Conservation (phyloP, 2,888 invertebrate genomes). For the Lithophane ornitopus region DNA sequence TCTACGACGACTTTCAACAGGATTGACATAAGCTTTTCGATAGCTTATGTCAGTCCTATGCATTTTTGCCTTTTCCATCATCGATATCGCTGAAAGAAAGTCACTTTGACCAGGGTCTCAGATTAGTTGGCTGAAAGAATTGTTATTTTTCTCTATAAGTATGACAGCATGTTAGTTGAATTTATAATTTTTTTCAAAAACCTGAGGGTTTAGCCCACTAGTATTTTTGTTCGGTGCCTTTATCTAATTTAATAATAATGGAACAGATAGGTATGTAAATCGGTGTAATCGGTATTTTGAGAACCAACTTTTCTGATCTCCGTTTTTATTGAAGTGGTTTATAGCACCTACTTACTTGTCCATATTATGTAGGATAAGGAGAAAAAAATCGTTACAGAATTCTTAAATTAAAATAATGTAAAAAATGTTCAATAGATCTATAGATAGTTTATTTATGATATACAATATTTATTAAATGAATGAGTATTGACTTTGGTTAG, state of each 20-base stretch:
- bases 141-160: not conserved
- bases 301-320: not conserved
- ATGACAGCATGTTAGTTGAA: too few relatives aligned
- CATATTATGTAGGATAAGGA: not conserved
- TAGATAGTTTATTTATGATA: not conserved
- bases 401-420: not conserved
- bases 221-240: too few relatives aligned
- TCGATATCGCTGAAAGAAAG: too few relatives aligned
- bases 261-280: not conserved
- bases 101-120: too few relatives aligned
- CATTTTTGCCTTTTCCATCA: too few relatives aligned
- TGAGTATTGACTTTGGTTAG: conserved; percentile 23
- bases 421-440: not conserved
- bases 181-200: too few relatives aligned
- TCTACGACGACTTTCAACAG: too few relatives aligned
- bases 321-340: not conserved
- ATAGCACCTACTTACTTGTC: not conserved
- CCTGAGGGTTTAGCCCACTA: too few relatives aligned
- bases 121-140: too few relatives aligned
- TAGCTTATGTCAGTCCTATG: too few relatives aligned
- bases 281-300: not conserved
- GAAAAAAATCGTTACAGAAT: not conserved
- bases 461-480: not conserved
- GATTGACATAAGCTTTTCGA: too few relatives aligned
- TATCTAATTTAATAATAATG: too few relatives aligned